These are phyloP conservation scores for Phoenicopterus ruber DNA, from an alignment of 2,113 vertebrate species.

Conservation along the genomic window DNA sequence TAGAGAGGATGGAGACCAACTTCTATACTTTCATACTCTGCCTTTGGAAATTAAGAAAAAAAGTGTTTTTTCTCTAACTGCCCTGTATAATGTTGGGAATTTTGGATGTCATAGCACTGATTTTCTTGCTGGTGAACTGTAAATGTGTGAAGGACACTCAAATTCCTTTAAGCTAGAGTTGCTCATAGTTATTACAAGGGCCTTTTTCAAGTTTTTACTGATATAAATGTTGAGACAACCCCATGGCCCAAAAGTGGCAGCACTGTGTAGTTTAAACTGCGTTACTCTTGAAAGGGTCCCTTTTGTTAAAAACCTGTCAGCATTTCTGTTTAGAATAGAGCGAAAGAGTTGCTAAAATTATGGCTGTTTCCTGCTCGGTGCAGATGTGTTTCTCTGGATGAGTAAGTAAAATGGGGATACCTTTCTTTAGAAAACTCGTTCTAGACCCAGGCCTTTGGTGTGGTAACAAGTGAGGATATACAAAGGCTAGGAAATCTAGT, in stretches of 20 bases:
- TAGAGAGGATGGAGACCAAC: not conserved
- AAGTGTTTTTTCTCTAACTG: not conserved
- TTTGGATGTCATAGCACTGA: not conserved
- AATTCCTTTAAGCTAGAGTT: not conserved
- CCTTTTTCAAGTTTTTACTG: not conserved
- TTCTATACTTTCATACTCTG: not conserved
- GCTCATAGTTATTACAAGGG: not conserved
- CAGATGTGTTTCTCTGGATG: not conserved
- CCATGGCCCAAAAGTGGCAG: not conserved
- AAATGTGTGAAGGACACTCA: not conserved
- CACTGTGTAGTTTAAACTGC: not conserved
- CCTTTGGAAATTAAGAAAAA: not conserved
- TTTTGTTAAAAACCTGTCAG: not conserved
- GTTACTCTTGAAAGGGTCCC: not conserved
- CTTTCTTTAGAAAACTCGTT: not conserved
- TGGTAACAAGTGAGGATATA: not conserved
- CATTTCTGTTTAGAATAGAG: not conserved
- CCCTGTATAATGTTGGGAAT: not conserved
- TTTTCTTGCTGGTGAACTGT: not conserved
- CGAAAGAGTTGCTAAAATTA: not conserved
- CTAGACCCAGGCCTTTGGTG: not conserved
- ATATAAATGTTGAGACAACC: not conserved
- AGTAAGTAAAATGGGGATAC: not conserved
- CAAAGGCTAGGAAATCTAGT: not conserved
- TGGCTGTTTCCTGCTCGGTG: not conserved